Evolutionary conservation across 2,113 vertebrate genomes (phyloP).

Genomic region (Trichechus manatus): DNA sequence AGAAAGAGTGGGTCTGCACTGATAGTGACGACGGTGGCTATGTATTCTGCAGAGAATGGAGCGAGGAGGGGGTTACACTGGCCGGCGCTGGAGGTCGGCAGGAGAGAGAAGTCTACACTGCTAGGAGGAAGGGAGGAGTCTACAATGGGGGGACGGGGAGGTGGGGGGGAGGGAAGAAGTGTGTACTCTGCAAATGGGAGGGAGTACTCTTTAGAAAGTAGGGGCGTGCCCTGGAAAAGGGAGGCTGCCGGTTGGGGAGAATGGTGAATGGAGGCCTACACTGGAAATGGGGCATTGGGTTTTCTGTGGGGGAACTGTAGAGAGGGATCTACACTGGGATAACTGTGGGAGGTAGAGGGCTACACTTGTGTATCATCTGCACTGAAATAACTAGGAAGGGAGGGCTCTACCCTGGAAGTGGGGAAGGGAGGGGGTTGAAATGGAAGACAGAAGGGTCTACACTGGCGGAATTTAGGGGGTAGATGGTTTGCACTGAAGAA

Average conservation of each 20-base stretch:
- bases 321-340: background rate
- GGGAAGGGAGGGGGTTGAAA: background rate
- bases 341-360: background rate
- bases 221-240: background rate
- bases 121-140: background rate
- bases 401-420: background rate
- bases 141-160: background rate
- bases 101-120: background rate
- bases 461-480: background rate
- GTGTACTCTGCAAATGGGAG: no score
- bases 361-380: background rate
- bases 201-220: background rate
- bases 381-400: background rate
- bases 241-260: background rate
- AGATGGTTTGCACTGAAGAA: background rate
- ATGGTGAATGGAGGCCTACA: background rate
- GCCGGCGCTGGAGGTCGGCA: background rate
- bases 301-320: background rate
- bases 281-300: background rate
- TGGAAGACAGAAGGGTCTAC: background rate
- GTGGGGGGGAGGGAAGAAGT: background rate
- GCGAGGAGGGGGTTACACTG: background rate
- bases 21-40: constrained; percentile 59
- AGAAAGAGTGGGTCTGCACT: background rate
- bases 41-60: constrained; percentile 80